A percentile compares a stretch with the other conserved stretches of the same genome.
Conservation (phyloP, 2,113 vertebrate species). For the Fukomys damarensis region DNA sequence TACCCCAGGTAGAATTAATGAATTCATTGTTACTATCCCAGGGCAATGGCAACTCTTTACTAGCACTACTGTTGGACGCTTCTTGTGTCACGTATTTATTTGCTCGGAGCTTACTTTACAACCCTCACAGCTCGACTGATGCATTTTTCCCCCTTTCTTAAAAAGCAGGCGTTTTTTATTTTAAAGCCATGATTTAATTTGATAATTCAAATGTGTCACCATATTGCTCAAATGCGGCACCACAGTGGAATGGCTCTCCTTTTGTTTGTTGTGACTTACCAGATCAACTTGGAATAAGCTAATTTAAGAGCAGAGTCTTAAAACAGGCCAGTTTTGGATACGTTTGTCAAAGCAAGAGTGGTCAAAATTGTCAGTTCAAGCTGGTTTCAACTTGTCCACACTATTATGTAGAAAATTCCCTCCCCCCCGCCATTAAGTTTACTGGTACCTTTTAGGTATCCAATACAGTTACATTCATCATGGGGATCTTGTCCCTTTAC, state of each 20-base stretch:
- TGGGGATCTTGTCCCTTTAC: too few species aligned
- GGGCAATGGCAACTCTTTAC: neutral
- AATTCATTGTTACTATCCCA: neutral
- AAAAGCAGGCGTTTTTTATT: constrained; percentile 13
- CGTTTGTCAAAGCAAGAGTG: constrained; percentile 27
- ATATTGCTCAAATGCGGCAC: neutral
- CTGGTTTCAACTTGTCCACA: neutral
- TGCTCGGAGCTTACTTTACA: constrained; percentile 9
- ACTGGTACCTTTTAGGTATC: too few species aligned
- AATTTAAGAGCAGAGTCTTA: neutral
- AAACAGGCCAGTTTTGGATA: neutral
- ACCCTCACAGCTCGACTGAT: neutral
- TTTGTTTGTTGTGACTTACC: neutral
- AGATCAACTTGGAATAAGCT: constrained; percentile 33
- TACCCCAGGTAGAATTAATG: neutral
- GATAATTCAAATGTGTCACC: neutral
- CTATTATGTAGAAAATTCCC: neutral
- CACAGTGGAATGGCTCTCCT: neutral
- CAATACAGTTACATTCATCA: too few species aligned
- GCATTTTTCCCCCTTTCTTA: neutral
- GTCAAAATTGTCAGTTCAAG: neutral
- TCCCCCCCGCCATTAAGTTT: too few species aligned
- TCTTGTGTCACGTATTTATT: constrained; percentile 3
- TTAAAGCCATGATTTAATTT: constrained; percentile 33
- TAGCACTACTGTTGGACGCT: neutral